A percentile compares a stretch with the other conserved stretches of the same genome.
Conservation (phyloP, 2,113 vertebrate species). For the Rhadina sibilatrix region DNA sequence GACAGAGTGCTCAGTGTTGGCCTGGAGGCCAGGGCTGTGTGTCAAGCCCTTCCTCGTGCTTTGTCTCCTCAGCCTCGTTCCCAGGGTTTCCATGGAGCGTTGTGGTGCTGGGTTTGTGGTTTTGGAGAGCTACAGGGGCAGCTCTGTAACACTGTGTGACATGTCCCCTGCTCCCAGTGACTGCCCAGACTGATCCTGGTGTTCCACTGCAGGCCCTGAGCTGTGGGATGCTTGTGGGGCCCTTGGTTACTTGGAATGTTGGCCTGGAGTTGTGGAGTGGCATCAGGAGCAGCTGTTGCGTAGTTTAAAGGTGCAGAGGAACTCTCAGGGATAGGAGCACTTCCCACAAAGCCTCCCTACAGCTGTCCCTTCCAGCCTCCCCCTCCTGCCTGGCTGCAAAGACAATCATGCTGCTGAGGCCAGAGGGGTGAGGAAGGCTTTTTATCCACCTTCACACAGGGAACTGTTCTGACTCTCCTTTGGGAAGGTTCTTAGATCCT, state of each 20-base stretch:
- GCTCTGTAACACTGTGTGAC: not conserved
- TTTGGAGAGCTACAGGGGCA: not conserved
- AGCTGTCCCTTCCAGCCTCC: constrained; percentile 24
- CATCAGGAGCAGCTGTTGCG: constrained; percentile 3
- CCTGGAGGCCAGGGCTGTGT: not conserved
- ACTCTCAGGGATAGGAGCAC: not conserved
- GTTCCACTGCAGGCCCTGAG: not conserved
- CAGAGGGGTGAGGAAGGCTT: not conserved
- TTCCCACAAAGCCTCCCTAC: not conserved
- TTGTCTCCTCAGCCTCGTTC: not conserved
- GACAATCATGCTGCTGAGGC: not conserved
- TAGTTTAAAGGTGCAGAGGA: not conserved
- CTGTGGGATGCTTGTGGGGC: not conserved
- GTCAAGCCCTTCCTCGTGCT: not conserved
- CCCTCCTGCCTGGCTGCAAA: not conserved
- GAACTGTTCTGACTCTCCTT: not conserved
- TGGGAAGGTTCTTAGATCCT: not conserved
- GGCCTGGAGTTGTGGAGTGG: not conserved
- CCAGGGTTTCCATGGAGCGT: not conserved
- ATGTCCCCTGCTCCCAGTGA: not conserved
- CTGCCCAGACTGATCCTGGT: not conserved
- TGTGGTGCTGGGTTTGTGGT: not conserved
- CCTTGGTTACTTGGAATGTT: not conserved
- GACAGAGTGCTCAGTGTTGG: not conserved
- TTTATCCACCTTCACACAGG: not conserved